These are phyloP conservation scores for Tholera decimalis DNA, from an alignment of 2,888 invertebrate genomes.

Conservation along the genomic window DNA sequence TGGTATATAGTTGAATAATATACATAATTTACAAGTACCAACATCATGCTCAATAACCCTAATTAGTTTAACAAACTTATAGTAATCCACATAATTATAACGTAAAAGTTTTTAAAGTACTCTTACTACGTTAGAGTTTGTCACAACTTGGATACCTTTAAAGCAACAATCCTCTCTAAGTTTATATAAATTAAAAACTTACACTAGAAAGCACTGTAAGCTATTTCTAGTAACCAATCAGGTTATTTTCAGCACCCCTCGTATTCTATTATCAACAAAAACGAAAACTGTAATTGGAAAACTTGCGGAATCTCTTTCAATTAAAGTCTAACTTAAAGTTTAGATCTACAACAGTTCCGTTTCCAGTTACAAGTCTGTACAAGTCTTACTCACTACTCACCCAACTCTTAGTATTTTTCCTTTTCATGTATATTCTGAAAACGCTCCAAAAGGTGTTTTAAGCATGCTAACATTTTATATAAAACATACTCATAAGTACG, in stretches of 20 bases:
- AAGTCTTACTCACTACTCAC: slow-evolving; percentile 1
- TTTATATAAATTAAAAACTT: too few relatives aligned
- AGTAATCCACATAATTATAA: too few relatives aligned
- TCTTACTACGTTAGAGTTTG: too few relatives aligned
- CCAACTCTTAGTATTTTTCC: background rate
- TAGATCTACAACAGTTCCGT: slow-evolving; percentile 4
- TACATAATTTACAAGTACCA: too few relatives aligned
- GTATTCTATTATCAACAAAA: background rate
- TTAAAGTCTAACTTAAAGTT: slow-evolving; percentile 11
- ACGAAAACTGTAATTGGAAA: slow-evolving; percentile 13
- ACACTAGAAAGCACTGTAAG: too few relatives aligned
- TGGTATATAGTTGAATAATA: too few relatives aligned
- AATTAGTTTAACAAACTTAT: too few relatives aligned
- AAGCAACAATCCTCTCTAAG: too few relatives aligned
- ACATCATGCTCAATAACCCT: too few relatives aligned
- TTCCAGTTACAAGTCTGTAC: slow-evolving; percentile 14
- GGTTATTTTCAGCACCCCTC: background rate
- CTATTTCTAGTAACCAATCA: background rate
- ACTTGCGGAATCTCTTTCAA: slow-evolving; percentile 23
- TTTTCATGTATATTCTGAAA: slow-evolving; percentile 2
- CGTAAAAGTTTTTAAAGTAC: too few relatives aligned
- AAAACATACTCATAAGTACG: slow-evolving; percentile 15
- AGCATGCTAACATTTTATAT: slow-evolving; percentile 40
- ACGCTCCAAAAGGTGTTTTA: slow-evolving; percentile 9
- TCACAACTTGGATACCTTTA: too few relatives aligned